Evolutionary conservation across 2,797 vertebrate genomes (phyloP).

Genomic region (Pangasius larnaudii): DNA sequence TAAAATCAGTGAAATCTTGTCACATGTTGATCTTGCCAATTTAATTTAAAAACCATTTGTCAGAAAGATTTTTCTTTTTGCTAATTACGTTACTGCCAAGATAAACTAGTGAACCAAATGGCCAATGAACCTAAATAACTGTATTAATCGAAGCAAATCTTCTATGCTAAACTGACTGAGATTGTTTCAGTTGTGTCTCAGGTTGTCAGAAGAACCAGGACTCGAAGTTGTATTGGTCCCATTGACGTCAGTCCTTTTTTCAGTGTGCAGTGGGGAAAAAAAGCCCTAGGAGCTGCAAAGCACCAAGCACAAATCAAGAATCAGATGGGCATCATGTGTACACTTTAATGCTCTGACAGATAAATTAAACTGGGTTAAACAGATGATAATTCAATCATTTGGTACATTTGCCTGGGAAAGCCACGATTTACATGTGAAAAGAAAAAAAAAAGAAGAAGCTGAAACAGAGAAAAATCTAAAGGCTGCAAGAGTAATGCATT

Average conservation of each 20-base stretch:
- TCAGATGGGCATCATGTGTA: not conserved
- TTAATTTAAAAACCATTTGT: not conserved
- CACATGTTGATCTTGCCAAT: not conserved
- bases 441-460: not conserved
- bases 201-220: not conserved
- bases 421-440: conserved; percentile 15
- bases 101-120: not conserved
- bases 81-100: not conserved
- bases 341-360: conserved; percentile 14
- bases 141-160: not conserved
- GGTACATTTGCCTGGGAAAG: not conserved
- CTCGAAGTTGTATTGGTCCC: not conserved
- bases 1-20: not conserved
- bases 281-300: conserved; percentile 13
- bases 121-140: not conserved
- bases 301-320: conserved; percentile 13
- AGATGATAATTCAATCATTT: conserved; percentile 18
- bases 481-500: not conserved
- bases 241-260: not conserved
- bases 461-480: not conserved
- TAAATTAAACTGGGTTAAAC: conserved; percentile 28
- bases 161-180: too few relatives aligned
- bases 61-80: not conserved
- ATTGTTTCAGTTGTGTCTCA: not conserved
- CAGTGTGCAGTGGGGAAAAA: not conserved